Evolutionary conservation across 2,888 invertebrate species (phyloP).

Genomic region (Archaeoteleia sp.): DNA sequence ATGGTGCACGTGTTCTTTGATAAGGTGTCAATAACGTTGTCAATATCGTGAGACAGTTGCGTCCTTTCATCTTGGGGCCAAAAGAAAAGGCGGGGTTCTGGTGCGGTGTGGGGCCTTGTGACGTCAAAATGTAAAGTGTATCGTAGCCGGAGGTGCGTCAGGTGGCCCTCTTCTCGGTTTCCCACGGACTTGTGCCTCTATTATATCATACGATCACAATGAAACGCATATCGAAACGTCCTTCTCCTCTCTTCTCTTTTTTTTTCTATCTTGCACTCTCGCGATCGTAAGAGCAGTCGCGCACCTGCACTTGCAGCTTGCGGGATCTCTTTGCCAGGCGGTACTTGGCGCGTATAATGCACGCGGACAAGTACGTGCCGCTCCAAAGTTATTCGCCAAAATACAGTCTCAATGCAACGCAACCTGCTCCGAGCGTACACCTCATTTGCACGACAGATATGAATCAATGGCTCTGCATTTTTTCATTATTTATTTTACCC

Average conservation of each 20-base stretch:
- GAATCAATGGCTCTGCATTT: no score
- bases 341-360: slow-evolving; percentile 20
- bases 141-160: slow-evolving; percentile 68
- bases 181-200: slow-evolving; percentile 71
- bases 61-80: slow-evolving; percentile 31
- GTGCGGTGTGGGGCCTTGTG: slow-evolving; percentile 51
- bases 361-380: neutral
- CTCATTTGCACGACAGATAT: slow-evolving; percentile 28
- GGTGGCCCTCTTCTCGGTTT: slow-evolving; percentile 68
- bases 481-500: no score
- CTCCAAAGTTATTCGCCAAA: slow-evolving; percentile 24
- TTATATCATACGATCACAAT: slow-evolving; percentile 74
- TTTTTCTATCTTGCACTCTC: slow-evolving; percentile 39
- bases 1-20: no score
- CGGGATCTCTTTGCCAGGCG: slow-evolving; percentile 44
- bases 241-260: slow-evolving; percentile 52
- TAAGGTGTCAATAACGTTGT: no score
- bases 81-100: slow-evolving; percentile 39
- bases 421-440: slow-evolving; percentile 26
- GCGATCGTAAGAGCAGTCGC: slow-evolving; percentile 49
- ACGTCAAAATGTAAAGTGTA: slow-evolving; percentile 64
- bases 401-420: slow-evolving; percentile 18
- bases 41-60: slow-evolving; percentile 41
- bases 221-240: slow-evolving; percentile 65
- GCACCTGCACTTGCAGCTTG: slow-evolving; percentile 70